Evolutionary conservation across 1,140 invertebrate species (phyloP), one percentile per base, ranked within the genome.

Genomic region (Pseudachorutes palmiensis): DNA sequence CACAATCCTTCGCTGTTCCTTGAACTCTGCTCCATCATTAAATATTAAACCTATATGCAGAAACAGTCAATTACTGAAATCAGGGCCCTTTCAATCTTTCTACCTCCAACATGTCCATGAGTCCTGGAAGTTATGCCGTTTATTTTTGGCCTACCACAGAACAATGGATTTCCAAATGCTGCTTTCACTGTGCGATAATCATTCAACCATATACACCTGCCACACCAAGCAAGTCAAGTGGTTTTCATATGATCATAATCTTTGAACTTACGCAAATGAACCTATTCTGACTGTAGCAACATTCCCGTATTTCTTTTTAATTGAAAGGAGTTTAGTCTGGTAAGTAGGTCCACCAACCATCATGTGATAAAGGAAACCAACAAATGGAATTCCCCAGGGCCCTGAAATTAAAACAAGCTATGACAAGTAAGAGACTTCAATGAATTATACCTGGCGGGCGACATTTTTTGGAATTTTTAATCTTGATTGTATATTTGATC

Each of bases 231-330:
- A 58, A 48, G 30, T 58, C 3, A 22, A 2, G 9, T 41, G 9
- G 58, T 1, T 41, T 2, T 65, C 60, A 49, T 22, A 45, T 29
- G 22, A 9, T 30, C 24, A 14, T n/a, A 9, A 61, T n/a, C 9
- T 62, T 41, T 29, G 5, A 31, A 41, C 26, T 65, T 68, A 71
- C 70, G 32, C 28, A 24, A 51, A 72, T 1, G 70, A 72, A 0
- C 70, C 70, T 65, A 72, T 64, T 67, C 49, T 55, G 22, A 72
- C 62, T 19, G 5, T 33, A 45, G 60, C 62, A 30, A 72, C 62
- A 16, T 33, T 64, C 31, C 70, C 70, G 41, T 66, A 66, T 16
- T 60, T 62, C 24, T 24, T 2, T 33, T 65, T 62, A 0, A 71
- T 28, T 30, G 59, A 12, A 0, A 61, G 24, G 19, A 71, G 32